A percentile compares a stretch with the other conserved stretches of the same genome.
Evolutionary conservation across 2,113 vertebrate species (phyloP).

Genomic region (Chloebia gouldiae): DNA sequence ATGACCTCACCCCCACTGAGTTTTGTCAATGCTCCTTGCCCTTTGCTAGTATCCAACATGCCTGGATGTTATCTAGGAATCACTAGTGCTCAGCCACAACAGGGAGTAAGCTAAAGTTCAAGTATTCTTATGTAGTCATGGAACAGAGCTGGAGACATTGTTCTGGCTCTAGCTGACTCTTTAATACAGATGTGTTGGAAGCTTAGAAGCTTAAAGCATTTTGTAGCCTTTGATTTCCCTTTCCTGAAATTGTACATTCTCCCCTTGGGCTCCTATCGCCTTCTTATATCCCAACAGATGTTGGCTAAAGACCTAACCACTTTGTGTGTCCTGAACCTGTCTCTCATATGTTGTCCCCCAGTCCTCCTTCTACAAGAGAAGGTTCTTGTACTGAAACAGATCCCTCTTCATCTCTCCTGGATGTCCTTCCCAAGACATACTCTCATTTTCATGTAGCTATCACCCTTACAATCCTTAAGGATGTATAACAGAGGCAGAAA

Average conservation of each 20-base stretch:
- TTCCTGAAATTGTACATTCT: background rate
- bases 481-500: background rate
- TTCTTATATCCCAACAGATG: background rate
- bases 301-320: background rate
- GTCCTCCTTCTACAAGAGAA: background rate
- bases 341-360: background rate
- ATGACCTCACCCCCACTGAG: background rate
- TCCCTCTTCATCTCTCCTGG: background rate
- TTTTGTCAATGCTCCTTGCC: background rate
- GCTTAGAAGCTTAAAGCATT: background rate
- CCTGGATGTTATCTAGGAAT: background rate
- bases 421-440: background rate
- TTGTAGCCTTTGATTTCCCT: background rate
- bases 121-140: background rate
- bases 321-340: background rate
- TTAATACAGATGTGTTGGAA: background rate
- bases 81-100: accelerated
- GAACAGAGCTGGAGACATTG: background rate
- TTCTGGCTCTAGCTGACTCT: background rate
- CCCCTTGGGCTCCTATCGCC: background rate
- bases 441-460: background rate
- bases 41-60: background rate
- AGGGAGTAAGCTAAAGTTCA: background rate
- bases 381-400: background rate
- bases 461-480: background rate